Evolutionary conservation across 2,888 invertebrate species (phyloP).

Genomic region (Quadroppia sp.): DNA sequence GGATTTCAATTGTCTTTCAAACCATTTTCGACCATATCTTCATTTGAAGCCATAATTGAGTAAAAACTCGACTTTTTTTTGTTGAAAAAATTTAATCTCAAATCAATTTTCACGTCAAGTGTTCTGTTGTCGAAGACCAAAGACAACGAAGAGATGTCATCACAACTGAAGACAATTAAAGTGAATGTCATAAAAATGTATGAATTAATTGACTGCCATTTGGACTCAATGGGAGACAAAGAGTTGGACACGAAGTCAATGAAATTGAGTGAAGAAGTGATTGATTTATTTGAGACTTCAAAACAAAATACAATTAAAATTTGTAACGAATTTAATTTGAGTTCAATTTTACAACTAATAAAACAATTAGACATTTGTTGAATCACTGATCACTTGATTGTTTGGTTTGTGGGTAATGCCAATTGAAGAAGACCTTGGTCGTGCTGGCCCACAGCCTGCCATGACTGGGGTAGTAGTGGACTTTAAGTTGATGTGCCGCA

Average conservation of each 20-base stretch:
- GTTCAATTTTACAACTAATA: not conserved
- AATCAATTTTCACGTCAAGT: not conserved
- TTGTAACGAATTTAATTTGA: not conserved
- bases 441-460: not conserved
- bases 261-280: not conserved
- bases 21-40: conserved; percentile 13
- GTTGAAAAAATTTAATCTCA: not conserved
- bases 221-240: not conserved
- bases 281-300: not conserved
- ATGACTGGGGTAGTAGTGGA: not conserved
- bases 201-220: conserved; percentile 1
- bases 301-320: conserved; percentile 19
- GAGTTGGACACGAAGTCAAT: not conserved
- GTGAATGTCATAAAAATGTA: not conserved
- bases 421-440: too few species aligned
- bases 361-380: not conserved
- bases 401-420: too few species aligned
- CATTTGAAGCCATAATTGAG: conserved; percentile 35
- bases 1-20: conserved; percentile 4
- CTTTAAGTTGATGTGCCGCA: not conserved
- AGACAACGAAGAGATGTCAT: not conserved
- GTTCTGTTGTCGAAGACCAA: not conserved
- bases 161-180: conserved; percentile 24
- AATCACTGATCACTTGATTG: not conserved
- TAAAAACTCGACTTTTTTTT: not conserved